Evolutionary conservation across 2,113 vertebrate species (phyloP).

Genomic region (Oncorhynchus mykiss): DNA sequence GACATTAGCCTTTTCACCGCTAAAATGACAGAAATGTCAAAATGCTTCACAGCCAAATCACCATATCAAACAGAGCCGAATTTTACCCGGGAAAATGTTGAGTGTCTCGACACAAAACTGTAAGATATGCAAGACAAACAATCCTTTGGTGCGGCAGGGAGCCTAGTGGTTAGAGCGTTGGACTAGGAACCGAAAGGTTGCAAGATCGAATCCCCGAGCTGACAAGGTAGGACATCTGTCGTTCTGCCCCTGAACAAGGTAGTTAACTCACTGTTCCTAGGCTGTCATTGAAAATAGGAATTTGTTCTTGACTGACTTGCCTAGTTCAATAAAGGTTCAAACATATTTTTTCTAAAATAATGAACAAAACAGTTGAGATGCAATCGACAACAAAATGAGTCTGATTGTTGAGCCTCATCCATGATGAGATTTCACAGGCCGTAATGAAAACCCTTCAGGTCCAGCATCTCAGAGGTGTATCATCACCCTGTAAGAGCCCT

Average conservation of each 20-base stretch:
- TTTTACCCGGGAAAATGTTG: conserved; percentile 15
- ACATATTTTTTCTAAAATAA: too few species aligned
- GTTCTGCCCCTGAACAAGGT: too few species aligned
- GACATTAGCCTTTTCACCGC: conserved; percentile 49
- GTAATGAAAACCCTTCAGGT: conserved; percentile 9
- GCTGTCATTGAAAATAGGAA: too few species aligned
- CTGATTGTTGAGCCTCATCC: neutral
- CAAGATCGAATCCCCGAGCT: too few species aligned
- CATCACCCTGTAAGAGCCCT: conserved; percentile 4
- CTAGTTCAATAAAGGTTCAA: too few species aligned
- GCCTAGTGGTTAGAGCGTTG: too few species aligned
- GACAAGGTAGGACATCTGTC: too few species aligned
- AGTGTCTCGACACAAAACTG: conserved; percentile 21
- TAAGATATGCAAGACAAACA: conserved; percentile 15
- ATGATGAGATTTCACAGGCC: neutral
- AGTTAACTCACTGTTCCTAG: too few species aligned
- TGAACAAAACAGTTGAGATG: conserved; percentile 21
- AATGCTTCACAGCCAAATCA: conserved; percentile 2
- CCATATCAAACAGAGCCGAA: neutral
- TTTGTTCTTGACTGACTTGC: too few species aligned
- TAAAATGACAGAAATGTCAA: conserved; percentile 58
- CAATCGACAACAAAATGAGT: neutral
- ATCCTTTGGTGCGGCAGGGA: neutral
- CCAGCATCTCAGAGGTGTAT: conserved; percentile 2
- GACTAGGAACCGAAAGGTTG: too few species aligned